phyloP scores from a whole-genome alignment of 2,113 vertebrate genomes.

The Ginglymostoma cirratum region DNA sequence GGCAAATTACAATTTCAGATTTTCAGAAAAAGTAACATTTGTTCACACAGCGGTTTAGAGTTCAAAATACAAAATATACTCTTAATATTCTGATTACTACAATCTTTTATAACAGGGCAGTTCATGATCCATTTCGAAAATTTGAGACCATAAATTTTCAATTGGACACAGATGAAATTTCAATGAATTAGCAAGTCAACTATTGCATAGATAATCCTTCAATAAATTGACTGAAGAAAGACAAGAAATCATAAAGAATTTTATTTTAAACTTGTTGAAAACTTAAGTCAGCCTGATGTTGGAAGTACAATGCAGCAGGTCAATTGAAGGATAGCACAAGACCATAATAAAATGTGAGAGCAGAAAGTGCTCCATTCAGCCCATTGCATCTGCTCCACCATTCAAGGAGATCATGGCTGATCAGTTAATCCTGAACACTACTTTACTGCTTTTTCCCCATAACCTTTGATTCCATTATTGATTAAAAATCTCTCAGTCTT shows the following conservation, averaged over 20 bases:
- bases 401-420: no score
- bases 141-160: background rate
- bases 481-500: no score
- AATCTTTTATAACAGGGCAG: background rate
- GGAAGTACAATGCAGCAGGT: background rate
- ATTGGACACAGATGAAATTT: background rate
- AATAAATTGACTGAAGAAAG: background rate
- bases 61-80: background rate
- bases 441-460: no score
- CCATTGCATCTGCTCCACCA: no score
- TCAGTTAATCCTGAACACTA: no score
- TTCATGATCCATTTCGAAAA: background rate
- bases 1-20: background rate
- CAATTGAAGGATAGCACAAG: background rate
- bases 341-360: background rate
- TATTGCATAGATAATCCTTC: background rate
- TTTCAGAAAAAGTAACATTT: background rate
- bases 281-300: background rate
- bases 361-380: no score
- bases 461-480: no score
- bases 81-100: background rate
- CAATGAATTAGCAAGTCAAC: background rate
- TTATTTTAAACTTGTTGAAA: background rate
- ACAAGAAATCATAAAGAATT: background rate
- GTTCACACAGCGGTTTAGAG: background rate